Conservation (phyloP, 2,113 vertebrate genomes). For the Myrmecophaga tridactyla region DNA sequence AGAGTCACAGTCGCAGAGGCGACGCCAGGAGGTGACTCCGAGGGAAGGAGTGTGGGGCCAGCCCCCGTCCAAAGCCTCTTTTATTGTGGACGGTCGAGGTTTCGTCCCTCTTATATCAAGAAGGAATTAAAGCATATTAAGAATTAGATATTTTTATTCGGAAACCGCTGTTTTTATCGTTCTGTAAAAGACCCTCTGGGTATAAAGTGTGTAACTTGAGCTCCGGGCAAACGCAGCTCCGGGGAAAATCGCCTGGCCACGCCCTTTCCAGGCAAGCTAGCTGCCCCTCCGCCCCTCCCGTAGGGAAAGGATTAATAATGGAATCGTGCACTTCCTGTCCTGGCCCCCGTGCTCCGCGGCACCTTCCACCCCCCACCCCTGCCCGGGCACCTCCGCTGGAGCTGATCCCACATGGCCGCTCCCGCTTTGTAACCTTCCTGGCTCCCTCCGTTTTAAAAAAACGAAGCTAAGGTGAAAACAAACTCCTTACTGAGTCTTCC, state of each 20-base stretch:
- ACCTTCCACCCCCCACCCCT: fast-evolving
- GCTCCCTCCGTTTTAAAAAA: background rate
- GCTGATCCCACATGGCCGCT: background rate
- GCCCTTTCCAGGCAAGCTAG: background rate
- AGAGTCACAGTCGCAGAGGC: fast-evolving
- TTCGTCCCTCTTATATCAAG: background rate
- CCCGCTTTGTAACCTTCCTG: background rate
- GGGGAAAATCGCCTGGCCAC: background rate
- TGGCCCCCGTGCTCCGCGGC: fast-evolving
- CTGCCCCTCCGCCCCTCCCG: background rate
- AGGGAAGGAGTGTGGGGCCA: too few relatives aligned
- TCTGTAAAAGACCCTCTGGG: background rate
- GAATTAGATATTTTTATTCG: background rate
- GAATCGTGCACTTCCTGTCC: background rate
- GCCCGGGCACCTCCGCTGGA: background rate
- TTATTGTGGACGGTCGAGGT: background rate
- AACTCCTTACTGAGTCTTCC: background rate
- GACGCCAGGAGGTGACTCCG: fast-evolving
- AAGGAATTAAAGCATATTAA: background rate
- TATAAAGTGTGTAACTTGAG: background rate
- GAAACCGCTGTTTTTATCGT: background rate
- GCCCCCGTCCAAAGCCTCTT: background rate
- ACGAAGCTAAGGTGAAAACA: background rate
- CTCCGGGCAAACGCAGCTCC: background rate
- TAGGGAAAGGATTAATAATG: background rate